Evolutionary conservation across 2,113 vertebrate genomes (phyloP).

Genomic region (Zapus hudsonius): DNA sequence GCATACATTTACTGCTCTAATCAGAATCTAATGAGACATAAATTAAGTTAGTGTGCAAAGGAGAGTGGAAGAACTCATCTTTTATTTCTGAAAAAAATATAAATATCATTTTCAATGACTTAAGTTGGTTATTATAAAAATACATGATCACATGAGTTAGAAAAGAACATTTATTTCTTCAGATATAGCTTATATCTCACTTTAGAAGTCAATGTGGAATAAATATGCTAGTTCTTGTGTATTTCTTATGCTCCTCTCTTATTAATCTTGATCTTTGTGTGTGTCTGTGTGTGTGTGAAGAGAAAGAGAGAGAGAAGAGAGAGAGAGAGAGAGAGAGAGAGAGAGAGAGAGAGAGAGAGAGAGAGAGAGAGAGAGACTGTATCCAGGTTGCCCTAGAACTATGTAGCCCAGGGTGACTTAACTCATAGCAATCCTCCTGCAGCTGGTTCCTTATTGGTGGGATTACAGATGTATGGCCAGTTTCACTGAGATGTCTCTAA

Average conservation of each 20-base stretch:
- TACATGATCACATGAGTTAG: neutral
- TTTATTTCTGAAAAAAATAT: neutral
- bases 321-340: too few species aligned
- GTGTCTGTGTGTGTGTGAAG: too few species aligned
- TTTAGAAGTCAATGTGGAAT: neutral
- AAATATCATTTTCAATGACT: neutral
- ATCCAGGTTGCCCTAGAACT: too few species aligned
- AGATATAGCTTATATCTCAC: neutral
- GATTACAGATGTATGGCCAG: neutral
- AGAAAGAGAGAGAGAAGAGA: too few species aligned
- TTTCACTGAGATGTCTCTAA: neutral
- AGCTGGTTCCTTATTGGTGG: neutral
- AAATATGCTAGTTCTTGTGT: neutral
- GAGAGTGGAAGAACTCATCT: neutral
- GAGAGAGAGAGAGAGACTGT: too few species aligned
- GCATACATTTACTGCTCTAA: neutral
- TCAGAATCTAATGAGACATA: conserved; percentile 7
- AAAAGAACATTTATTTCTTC: neutral
- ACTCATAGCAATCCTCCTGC: neutral
- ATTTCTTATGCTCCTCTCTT: neutral
- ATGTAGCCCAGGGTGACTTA: neutral
- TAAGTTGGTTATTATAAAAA: neutral
- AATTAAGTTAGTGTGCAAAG: neutral
- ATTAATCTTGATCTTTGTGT: too few species aligned
- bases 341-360: too few species aligned